Conservation (phyloP, 53 echinoderm and acorn worm species). For the Pentamera pediparva region DNA sequence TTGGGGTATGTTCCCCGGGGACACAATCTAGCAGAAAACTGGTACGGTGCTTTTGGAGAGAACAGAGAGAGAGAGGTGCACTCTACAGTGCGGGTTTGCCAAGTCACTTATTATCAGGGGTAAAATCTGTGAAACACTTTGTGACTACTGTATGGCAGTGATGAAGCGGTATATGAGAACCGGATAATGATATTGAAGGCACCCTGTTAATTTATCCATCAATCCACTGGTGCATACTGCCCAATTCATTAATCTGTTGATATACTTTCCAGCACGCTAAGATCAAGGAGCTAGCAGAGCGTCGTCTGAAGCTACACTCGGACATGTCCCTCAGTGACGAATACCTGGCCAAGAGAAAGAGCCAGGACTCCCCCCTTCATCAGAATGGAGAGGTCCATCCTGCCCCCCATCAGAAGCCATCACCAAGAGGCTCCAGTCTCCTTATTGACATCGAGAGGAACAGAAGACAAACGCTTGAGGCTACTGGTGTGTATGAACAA, state of each 20-base stretch:
- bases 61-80: too few species aligned
- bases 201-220: too few species aligned
- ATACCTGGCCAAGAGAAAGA: slow-evolving; percentile 73
- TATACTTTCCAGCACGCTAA: slow-evolving; percentile 45
- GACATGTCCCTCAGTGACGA: slow-evolving; percentile 89
- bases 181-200: background rate
- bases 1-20: too few species aligned
- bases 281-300: slow-evolving; percentile 63
- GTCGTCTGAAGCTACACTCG: slow-evolving; percentile 59
- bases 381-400: slow-evolving; percentile 29
- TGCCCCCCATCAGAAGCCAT: slow-evolving; percentile 45
- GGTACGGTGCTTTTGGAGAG: too few species aligned
- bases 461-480: slow-evolving; percentile 55
- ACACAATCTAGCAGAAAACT: too few species aligned
- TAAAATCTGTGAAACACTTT: too few species aligned
- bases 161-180: too few species aligned
- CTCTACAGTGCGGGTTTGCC: too few species aligned
- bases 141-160: too few species aligned
- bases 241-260: too few species aligned
- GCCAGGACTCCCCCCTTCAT: slow-evolving; percentile 22
- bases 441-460: slow-evolving; percentile 73
- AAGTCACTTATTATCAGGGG: too few species aligned
- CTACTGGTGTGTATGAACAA: slow-evolving; percentile 53
- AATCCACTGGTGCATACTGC: too few species aligned
- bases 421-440: slow-evolving; percentile 39